Percentiles rank a stretch among this genome's conserved stretches.
phyloP scores from a whole-genome alignment of 2,797 vertebrate genomes.

The Scyliorhinus canicula region DNA sequence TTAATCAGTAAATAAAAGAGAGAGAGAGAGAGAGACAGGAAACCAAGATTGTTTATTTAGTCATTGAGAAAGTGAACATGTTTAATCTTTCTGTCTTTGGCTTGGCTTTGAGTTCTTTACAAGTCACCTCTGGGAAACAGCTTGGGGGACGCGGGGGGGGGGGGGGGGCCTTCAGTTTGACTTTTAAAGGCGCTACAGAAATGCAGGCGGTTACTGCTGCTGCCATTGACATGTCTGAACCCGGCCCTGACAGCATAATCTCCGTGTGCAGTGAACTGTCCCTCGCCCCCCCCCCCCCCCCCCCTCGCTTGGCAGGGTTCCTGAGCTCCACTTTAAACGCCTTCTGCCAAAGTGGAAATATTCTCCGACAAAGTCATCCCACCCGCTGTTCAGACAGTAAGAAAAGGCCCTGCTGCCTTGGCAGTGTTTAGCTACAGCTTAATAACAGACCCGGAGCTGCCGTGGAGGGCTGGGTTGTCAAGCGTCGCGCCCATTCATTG shows the following conservation, averaged over 20 bases:
- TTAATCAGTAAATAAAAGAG: not conserved
- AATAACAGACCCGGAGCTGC: not conserved
- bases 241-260: not conserved
- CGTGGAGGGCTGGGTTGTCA: not conserved
- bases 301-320: not conserved
- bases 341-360: not conserved
- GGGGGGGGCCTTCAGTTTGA: not conserved
- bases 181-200: not conserved
- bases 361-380: not conserved
- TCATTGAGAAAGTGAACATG: not conserved
- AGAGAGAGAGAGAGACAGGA: not conserved
- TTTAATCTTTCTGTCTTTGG: not conserved
- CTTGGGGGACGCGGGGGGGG: too few species aligned
- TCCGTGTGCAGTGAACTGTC: not conserved
- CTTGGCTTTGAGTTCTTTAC: not conserved
- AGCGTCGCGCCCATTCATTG: too few species aligned
- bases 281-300: not conserved
- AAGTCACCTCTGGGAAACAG: not conserved
- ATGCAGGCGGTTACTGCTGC: not conserved
- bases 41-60: not conserved
- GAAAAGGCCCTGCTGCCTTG: not conserved
- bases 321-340: not conserved
- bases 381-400: not conserved
- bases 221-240: not conserved
- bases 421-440: not conserved